A percentile compares a stretch with the other conserved stretches of the same genome.
phyloP scores from a whole-genome alignment of 2,113 vertebrate genomes.

The Enhydra lutris region DNA sequence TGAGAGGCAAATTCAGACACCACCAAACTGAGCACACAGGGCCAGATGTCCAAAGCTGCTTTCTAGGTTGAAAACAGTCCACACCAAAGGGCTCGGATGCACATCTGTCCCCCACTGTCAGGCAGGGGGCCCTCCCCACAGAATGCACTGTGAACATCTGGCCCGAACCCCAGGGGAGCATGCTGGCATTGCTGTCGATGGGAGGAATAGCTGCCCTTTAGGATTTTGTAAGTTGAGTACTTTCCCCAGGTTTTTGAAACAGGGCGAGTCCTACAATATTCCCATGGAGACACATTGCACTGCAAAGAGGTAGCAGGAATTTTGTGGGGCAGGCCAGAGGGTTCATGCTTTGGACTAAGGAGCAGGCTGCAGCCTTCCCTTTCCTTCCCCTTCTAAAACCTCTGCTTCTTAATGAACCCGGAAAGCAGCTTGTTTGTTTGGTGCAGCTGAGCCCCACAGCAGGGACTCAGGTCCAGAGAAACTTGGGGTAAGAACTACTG shows the following conservation, averaged over 20 bases:
- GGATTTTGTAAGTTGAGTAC: neutral
- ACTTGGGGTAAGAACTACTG: conserved; percentile 71
- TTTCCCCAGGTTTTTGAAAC: conserved; percentile 2
- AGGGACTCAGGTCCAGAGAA: conserved; percentile 54
- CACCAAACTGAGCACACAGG: neutral
- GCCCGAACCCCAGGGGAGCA: neutral
- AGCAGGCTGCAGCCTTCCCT: neutral
- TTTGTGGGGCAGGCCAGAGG: neutral
- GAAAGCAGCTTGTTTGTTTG: conserved; percentile 52
- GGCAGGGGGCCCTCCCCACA: neutral
- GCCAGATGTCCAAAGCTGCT: neutral
- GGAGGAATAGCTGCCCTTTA: neutral
- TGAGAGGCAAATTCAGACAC: neutral
- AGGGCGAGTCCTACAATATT: neutral
- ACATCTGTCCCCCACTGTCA: neutral
- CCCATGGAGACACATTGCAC: neutral
- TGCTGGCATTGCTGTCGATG: neutral
- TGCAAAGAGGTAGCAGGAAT: neutral
- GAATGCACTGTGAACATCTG: neutral
- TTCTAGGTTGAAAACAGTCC: neutral
- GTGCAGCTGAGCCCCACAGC: conserved; percentile 53
- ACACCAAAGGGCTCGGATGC: neutral
- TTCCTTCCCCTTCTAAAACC: neutral
- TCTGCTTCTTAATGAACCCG: conserved; percentile 40
- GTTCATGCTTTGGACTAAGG: neutral